Conservation (phyloP, 2,888 invertebrate genomes). For the Zelleria hepariella region DNA sequence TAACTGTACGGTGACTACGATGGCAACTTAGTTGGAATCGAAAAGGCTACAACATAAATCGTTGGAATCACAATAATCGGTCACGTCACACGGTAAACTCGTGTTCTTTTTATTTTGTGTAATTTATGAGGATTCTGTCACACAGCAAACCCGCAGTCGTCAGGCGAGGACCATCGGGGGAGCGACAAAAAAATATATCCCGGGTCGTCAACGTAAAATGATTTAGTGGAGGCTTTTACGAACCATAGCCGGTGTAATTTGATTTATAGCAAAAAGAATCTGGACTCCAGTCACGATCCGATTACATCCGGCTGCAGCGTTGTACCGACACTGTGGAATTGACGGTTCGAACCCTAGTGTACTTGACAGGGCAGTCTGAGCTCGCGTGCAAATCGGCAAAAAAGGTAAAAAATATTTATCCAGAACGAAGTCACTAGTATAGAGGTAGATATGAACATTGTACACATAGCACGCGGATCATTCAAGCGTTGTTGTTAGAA, state of each 20-base stretch:
- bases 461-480: too few species aligned
- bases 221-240: conserved; percentile 21
- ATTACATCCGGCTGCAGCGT: conserved; percentile 15
- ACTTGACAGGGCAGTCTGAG: neutral
- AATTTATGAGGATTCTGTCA: neutral
- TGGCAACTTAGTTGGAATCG: too few species aligned
- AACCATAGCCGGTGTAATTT: conserved; percentile 27
- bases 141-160: neutral
- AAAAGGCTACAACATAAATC: too few species aligned
- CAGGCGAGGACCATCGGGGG: neutral
- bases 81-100: neutral
- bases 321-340: neutral
- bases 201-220: conserved; percentile 6
- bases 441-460: too few species aligned
- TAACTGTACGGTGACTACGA: too few species aligned
- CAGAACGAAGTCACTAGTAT: too few species aligned
- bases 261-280: conserved; percentile 25
- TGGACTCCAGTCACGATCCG: conserved; percentile 27
- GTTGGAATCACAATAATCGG: neutral
- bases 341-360: neutral
- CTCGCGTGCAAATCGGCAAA: too few species aligned
- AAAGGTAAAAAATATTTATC: too few species aligned
- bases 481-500: too few species aligned
- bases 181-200: neutral
- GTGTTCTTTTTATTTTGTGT: neutral